phyloP scores from a whole-genome alignment of 2,888 invertebrate genomes.

The Poecilobothrus nobilitatus region DNA sequence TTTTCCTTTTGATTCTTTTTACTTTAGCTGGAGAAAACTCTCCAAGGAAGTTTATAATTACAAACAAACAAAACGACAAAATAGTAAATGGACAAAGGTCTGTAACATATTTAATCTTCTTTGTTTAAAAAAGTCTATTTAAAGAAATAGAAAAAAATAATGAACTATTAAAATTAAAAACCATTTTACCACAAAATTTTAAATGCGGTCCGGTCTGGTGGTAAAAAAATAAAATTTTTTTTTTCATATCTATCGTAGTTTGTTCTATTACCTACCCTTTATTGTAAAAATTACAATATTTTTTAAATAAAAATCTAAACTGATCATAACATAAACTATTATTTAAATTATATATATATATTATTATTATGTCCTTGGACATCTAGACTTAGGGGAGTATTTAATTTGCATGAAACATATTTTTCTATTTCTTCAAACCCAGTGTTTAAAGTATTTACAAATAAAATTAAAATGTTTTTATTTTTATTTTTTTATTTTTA shows the following conservation, averaged over 20 bases:
- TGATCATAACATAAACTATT: too few species aligned
- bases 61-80: not conserved
- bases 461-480: not conserved
- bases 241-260: too few species aligned
- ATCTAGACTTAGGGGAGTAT: constrained; percentile 2
- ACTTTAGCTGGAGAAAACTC: too few species aligned
- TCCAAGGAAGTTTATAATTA: too few species aligned
- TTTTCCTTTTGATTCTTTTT: too few species aligned
- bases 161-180: not conserved
- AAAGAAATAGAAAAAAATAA: not conserved
- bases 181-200: constrained; percentile 5
- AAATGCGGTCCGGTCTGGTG: not conserved
- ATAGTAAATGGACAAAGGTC: not conserved
- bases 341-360: too few species aligned
- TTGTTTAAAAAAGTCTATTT: not conserved
- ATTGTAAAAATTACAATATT: too few species aligned
- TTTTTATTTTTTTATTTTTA: too few species aligned
- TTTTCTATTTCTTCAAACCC: not conserved
- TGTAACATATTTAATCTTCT: not conserved
- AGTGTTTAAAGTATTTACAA: not conserved
- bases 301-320: too few species aligned
- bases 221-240: not conserved
- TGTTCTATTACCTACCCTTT: too few species aligned
- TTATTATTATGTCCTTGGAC: not conserved
- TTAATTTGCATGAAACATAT: not conserved